These are phyloP conservation scores for Harpegnathos saltator DNA, from an alignment of 1,140 invertebrate genomes.

Conservation along the genomic window DNA sequence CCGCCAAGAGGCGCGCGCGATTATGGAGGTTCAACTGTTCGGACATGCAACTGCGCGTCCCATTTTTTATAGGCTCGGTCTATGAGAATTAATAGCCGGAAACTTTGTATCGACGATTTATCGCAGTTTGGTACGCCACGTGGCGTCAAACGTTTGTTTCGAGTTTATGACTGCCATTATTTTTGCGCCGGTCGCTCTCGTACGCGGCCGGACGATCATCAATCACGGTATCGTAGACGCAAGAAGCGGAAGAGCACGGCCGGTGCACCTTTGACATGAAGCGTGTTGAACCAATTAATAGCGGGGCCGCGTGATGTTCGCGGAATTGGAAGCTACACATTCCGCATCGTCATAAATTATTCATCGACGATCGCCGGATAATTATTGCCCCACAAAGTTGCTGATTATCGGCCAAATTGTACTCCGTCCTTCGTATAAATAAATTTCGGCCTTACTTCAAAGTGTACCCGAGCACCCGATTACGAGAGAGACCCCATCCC, in stretches of 20 bases:
- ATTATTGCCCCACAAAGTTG: background rate
- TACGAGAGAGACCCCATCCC: constrained; percentile 4
- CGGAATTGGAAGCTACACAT: background rate
- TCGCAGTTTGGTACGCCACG: constrained; percentile 31
- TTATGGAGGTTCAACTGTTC: background rate
- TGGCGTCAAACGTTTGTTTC: constrained; percentile 55
- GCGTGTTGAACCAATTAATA: constrained; percentile 20
- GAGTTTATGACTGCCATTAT: constrained; percentile 52
- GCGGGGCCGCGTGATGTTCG: background rate
- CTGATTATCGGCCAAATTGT: constrained; percentile 22
- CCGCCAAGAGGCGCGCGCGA: too few relatives aligned
- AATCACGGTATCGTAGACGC: constrained; percentile 29
- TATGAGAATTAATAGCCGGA: constrained; percentile 47
- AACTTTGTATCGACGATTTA: constrained; percentile 49
- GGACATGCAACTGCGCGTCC: background rate
- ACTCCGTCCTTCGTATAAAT: background rate
- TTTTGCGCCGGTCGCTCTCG: constrained; percentile 34
- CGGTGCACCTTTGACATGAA: background rate
- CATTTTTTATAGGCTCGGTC: constrained; percentile 33
- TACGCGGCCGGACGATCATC: constrained; percentile 24
- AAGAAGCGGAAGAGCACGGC: background rate
- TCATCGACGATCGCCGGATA: background rate
- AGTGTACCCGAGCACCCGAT: background rate
- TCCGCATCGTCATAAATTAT: constrained; percentile 47
- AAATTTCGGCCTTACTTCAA: constrained; percentile 16